phyloP scores from a whole-genome alignment of 1,140 invertebrate genomes.

The Cryptotermes secundus region DNA sequence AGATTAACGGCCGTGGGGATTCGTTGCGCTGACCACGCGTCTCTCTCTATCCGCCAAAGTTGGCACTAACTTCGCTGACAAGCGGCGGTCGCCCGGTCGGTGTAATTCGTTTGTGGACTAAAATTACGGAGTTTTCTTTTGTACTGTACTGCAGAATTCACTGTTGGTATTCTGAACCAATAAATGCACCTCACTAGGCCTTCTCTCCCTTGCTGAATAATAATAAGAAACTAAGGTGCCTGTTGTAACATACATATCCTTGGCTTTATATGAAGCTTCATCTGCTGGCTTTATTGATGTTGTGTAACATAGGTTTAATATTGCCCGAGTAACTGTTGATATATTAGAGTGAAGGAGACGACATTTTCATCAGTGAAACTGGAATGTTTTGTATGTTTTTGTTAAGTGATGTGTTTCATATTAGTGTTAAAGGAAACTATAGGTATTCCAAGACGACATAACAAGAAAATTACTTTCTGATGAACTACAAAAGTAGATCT shows the following conservation, averaged over 20 bases:
- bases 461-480: neutral
- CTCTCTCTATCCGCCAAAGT: too few species aligned
- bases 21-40: too few species aligned
- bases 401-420: neutral
- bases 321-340: too few species aligned
- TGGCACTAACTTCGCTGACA: too few species aligned
- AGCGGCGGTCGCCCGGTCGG: too few species aligned
- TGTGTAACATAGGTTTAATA: neutral
- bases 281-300: neutral
- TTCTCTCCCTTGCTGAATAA: neutral
- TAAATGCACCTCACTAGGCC: constrained; percentile 1
- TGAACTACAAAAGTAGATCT: neutral
- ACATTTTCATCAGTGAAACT: neutral
- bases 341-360: too few species aligned
- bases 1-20: too few species aligned
- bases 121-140: too few species aligned
- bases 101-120: too few species aligned
- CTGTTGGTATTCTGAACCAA: neutral
- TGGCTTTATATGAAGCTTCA: neutral
- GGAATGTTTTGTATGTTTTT: neutral
- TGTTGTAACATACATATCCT: constrained; percentile 8
- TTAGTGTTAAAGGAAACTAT: neutral
- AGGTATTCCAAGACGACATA: neutral
- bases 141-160: neutral
- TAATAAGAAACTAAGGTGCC: neutral